These are phyloP conservation scores for Leptinotarsa lineolata DNA, from an alignment of 1,140 invertebrate genomes.

Conservation along the genomic window DNA sequence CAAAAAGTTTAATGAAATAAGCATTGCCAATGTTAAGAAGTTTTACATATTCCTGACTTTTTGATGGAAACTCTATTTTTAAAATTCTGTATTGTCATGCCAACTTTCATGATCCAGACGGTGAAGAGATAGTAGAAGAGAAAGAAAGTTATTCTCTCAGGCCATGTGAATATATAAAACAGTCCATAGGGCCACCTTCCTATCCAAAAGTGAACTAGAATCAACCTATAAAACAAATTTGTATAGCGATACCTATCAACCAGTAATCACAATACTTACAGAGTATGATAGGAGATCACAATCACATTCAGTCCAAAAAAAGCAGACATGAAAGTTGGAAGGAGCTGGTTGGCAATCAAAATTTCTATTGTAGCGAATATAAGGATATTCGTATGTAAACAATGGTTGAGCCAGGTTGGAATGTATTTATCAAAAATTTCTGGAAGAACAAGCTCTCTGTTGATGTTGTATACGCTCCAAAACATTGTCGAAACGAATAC, in stretches of 20 bases:
- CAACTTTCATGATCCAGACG: not conserved
- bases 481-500: slow-evolving; percentile 35
- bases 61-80: not conserved
- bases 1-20: no score
- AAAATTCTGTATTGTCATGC: not conserved
- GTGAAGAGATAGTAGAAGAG: not conserved
- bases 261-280: not conserved
- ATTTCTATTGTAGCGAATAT: slow-evolving; percentile 1
- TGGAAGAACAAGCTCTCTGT: slow-evolving; percentile 38
- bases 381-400: slow-evolving; percentile 5
- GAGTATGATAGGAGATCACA: not conserved
- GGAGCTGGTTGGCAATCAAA: not conserved
- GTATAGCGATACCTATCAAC: no score
- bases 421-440: slow-evolving; percentile 21
- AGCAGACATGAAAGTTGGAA: not conserved
- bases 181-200: slow-evolving; percentile 1
- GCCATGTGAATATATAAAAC: not conserved
- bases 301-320: not conserved
- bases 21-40: no score
- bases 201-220: not conserved
- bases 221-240: no score
- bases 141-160: not conserved
- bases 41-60: no score
- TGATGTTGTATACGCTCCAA: slow-evolving; percentile 33
- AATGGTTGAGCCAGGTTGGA: slow-evolving; percentile 11